Conservation (phyloP, 2,113 vertebrate genomes). For the Tichodroma muraria region DNA sequence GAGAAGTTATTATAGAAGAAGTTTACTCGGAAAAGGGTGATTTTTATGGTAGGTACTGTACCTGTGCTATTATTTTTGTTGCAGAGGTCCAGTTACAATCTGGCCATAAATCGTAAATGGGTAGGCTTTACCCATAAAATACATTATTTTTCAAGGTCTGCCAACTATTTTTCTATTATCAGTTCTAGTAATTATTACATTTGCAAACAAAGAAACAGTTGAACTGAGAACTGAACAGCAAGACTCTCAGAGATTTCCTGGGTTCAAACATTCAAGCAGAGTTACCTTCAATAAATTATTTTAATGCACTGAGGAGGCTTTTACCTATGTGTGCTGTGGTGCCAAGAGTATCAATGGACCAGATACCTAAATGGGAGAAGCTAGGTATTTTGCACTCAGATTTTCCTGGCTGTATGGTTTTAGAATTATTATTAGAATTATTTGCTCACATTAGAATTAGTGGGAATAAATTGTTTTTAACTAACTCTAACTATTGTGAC, state of each 20-base stretch:
- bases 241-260: not conserved
- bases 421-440: not conserved
- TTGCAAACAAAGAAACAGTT: not conserved
- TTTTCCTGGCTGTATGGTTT: not conserved
- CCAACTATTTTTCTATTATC: not conserved
- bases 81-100: not conserved
- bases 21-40: not conserved
- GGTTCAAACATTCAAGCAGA: not conserved
- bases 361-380: not conserved
- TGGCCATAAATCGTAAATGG: not conserved
- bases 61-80: not conserved
- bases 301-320: not conserved
- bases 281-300: not conserved
- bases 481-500: conserved; percentile 6
- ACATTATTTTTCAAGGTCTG: not conserved
- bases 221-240: not conserved
- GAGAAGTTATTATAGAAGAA: not conserved
- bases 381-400: not conserved
- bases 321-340: not conserved
- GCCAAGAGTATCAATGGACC: not conserved
- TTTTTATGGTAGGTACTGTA: not conserved
- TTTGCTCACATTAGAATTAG: not conserved
- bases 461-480: not conserved
- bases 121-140: not conserved
- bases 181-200: not conserved